A percentile compares a stretch with the other conserved stretches of the same genome.
phyloP scores from a whole-genome alignment of 2,113 vertebrate genomes.

The Saccopteryx leptura region DNA sequence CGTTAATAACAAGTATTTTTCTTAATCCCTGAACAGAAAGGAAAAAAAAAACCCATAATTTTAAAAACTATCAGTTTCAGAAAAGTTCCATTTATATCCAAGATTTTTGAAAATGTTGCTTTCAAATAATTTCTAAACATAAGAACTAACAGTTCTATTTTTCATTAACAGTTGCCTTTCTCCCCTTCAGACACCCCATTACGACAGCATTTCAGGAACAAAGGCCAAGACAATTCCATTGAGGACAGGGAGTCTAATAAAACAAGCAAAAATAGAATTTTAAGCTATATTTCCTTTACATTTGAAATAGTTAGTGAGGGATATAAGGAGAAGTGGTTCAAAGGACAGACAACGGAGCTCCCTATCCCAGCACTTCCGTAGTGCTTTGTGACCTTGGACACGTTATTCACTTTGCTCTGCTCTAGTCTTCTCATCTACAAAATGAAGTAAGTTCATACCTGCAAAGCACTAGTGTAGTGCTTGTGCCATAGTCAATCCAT shows the following conservation, averaged over 20 bases:
- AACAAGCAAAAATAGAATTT: not conserved
- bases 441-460: not conserved
- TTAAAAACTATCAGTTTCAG: not conserved
- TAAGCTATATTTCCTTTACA: not conserved
- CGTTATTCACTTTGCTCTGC: not conserved
- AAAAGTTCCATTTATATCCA: not conserved
- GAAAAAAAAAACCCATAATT: not conserved
- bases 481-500: not conserved
- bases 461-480: not conserved
- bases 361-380: not conserved
- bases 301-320: not conserved
- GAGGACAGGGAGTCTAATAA: not conserved
- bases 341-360: not conserved
- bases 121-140: conserved; percentile 20
- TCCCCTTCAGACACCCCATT: not conserved
- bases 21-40: not conserved
- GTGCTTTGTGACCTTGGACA: not conserved
- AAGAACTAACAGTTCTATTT: not conserved
- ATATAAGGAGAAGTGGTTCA: not conserved
- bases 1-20: not conserved
- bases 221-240: not conserved
- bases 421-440: not conserved
- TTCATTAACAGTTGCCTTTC: conserved; percentile 6
- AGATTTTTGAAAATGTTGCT: not conserved
- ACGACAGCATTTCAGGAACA: not conserved